These are phyloP conservation scores for Hyposoter dolosus DNA, from an alignment of 2,888 invertebrate species.

Conservation along the genomic window DNA sequence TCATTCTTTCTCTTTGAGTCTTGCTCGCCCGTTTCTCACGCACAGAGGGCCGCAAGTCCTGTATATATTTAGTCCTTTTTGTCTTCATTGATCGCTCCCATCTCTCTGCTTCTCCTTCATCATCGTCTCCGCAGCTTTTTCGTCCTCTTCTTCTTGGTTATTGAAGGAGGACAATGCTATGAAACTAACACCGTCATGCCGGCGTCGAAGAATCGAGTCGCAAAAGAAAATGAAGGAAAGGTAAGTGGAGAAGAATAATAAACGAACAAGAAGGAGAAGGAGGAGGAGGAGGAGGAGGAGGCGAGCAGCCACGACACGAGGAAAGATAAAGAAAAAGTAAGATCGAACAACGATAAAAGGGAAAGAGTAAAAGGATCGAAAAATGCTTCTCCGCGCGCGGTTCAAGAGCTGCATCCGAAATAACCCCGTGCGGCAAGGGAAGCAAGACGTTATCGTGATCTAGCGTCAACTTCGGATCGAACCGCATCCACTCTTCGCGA, in stretches of 20 bases:
- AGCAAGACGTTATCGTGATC: slow-evolving; percentile 82
- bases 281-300: slow-evolving; percentile 23
- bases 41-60: slow-evolving; percentile 29
- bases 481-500: slow-evolving; percentile 61
- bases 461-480: slow-evolving; percentile 82
- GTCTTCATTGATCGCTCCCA: slow-evolving; percentile 50
- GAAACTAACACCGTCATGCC: slow-evolving; percentile 80
- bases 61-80: slow-evolving; percentile 35
- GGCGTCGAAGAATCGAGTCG: slow-evolving; percentile 64
- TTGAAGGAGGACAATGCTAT: slow-evolving; percentile 70
- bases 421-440: slow-evolving; percentile 66
- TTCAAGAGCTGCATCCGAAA: slow-evolving; percentile 74
- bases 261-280: slow-evolving; percentile 7
- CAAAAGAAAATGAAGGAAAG: slow-evolving; percentile 47
- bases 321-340: slow-evolving; percentile 67
- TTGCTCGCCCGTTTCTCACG: background rate
- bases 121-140: slow-evolving; percentile 41
- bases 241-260: slow-evolving; percentile 1
- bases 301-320: slow-evolving; percentile 9
- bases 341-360: slow-evolving; percentile 60
- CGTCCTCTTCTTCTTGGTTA: slow-evolving; percentile 54
- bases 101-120: slow-evolving; percentile 45
- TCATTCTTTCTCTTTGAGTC: background rate
- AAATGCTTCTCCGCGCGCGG: slow-evolving; percentile 69
- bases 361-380: slow-evolving; percentile 61